Percentiles rank a stretch among this genome's conserved stretches.
These are phyloP conservation scores for Sternarchorhynchus goeldii DNA, from an alignment of 2,797 vertebrate species.

Conservation along the genomic window DNA sequence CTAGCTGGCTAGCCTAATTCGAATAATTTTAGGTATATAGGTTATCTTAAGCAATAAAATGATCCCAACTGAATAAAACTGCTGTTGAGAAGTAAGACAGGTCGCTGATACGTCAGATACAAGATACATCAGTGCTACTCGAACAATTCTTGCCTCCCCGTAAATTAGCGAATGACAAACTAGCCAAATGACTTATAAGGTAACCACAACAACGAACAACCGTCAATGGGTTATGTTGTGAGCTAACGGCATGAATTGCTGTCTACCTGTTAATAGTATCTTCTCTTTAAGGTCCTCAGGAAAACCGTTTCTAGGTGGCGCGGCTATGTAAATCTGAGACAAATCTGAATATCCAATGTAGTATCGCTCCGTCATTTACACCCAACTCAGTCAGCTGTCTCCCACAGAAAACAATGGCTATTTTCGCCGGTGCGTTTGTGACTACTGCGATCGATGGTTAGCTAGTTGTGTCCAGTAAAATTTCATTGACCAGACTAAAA, in stretches of 20 bases:
- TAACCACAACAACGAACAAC: no score
- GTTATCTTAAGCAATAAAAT: no score
- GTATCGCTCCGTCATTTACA: slow-evolving; percentile 54
- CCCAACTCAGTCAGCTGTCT: slow-evolving; percentile 48
- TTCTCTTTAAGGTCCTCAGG: slow-evolving; percentile 31
- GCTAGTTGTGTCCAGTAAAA: slow-evolving; percentile 20
- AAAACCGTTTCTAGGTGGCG: slow-evolving; percentile 45
- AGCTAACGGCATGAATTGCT: slow-evolving; percentile 28
- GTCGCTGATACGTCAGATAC: no score
- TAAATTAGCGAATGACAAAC: no score
- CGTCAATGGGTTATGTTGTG: no score
- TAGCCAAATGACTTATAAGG: no score
- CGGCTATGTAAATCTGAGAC: slow-evolving; percentile 22
- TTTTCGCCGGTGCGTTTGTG: slow-evolving; percentile 27
- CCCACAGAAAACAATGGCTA: slow-evolving; percentile 6
- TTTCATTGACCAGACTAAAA: slow-evolving; percentile 37
- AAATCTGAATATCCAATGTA: slow-evolving; percentile 43
- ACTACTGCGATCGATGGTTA: slow-evolving; percentile 17
- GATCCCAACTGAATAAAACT: no score
- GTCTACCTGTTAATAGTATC: slow-evolving; percentile 30
- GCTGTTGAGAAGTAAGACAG: no score
- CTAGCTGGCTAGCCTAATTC: no score
- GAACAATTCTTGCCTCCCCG: no score
- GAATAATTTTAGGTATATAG: no score
- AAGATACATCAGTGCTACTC: no score